Percentiles rank a stretch among this genome's conserved stretches.
Conservation (phyloP, 2,888 invertebrate genomes). For the Macropis europaea region DNA sequence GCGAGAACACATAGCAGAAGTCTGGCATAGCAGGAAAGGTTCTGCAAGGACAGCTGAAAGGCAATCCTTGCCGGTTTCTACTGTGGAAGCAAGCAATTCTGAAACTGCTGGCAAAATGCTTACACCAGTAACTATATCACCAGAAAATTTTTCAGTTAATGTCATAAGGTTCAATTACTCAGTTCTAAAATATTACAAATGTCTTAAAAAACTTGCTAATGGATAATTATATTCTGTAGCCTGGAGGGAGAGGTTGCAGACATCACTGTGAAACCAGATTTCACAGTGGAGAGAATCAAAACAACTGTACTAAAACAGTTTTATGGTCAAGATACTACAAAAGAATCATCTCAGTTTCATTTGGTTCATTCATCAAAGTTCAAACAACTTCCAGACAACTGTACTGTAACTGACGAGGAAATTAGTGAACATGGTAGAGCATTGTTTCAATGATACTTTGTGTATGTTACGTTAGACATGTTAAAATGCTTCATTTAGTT, state of each 20-base stretch:
- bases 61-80: slow-evolving; percentile 65
- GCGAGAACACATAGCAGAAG: slow-evolving; percentile 72
- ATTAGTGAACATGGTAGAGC: slow-evolving; percentile 70
- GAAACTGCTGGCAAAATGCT: slow-evolving; percentile 64
- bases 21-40: slow-evolving; percentile 74
- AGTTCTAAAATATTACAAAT: slow-evolving; percentile 38
- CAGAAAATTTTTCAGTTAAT: slow-evolving; percentile 70
- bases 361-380: slow-evolving; percentile 69
- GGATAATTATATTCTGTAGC: slow-evolving; percentile 50
- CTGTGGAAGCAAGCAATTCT: slow-evolving; percentile 60
- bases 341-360: slow-evolving; percentile 65
- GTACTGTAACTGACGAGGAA: slow-evolving; percentile 67
- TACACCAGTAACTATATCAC: slow-evolving; percentile 59
- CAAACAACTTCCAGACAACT: slow-evolving; percentile 68
- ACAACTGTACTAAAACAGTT: slow-evolving; percentile 72
- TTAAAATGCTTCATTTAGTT: too few species aligned
- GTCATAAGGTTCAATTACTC: slow-evolving; percentile 72
- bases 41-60: slow-evolving; percentile 67
- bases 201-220: background rate
- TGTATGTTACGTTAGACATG: too few species aligned
- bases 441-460: background rate
- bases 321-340: slow-evolving; percentile 68
- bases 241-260: slow-evolving; percentile 70
- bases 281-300: slow-evolving; percentile 72
- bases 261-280: slow-evolving; percentile 67